Conservation (phyloP, 2,113 vertebrate species). For the Nibea albiflora region DNA sequence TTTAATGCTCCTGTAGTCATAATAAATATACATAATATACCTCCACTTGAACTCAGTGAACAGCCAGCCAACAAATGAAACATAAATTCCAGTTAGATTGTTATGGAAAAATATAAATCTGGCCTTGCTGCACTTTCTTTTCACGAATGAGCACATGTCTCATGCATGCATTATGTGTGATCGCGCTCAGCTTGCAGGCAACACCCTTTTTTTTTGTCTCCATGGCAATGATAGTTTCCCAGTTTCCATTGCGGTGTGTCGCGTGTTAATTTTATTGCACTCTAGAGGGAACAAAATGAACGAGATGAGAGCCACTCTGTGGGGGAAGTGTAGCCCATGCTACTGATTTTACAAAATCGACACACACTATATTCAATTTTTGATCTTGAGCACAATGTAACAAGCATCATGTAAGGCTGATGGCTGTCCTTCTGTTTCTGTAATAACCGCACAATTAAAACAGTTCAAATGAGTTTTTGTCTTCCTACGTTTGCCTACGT, state of each 20-base stretch:
- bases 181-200: conserved; percentile 33
- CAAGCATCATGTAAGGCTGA: neutral
- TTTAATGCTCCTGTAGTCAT: neutral
- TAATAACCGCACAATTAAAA: neutral
- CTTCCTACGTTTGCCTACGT: no score
- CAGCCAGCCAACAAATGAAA: no score
- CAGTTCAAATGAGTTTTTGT: neutral
- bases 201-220: conserved; percentile 76
- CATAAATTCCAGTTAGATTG: no score
- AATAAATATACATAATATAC: neutral
- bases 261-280: conserved; percentile 60
- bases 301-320: neutral
- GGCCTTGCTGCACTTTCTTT: neutral
- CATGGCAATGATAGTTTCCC: conserved; percentile 75
- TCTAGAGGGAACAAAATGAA: conserved; percentile 29
- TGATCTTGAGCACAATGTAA: conserved; percentile 2
- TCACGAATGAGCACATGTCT: conserved; percentile 32
- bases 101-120: neutral
- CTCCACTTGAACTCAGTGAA: neutral
- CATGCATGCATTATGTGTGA: conserved; percentile 10
- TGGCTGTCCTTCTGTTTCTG: neutral
- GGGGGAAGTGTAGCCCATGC: neutral
- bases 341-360: neutral
- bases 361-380: neutral
- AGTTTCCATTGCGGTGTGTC: conserved; percentile 59